A percentile compares a stretch with the other conserved stretches of the same genome.
Evolutionary conservation across 2,113 vertebrate species (phyloP).

Genomic region (Ramphastos sulfuratus): DNA sequence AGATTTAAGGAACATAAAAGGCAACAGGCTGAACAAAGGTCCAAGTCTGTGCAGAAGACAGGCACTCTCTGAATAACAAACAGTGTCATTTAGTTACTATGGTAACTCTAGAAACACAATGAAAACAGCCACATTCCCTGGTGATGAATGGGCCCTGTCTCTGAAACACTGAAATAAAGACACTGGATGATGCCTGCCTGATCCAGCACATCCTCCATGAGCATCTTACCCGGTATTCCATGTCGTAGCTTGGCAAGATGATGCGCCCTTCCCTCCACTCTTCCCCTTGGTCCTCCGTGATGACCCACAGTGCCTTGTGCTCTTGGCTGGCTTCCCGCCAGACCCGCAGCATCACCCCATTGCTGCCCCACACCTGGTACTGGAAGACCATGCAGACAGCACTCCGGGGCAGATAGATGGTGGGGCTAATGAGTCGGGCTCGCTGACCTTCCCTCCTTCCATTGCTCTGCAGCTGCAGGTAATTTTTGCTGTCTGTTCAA

Average conservation of each 20-base stretch:
- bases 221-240: constrained; percentile 86
- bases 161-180: constrained; percentile 64
- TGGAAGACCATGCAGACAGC: constrained; percentile 92
- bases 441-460: constrained; percentile 82
- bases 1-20: constrained; percentile 73
- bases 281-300: constrained; percentile 88
- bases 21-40: constrained; percentile 79
- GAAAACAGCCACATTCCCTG: constrained; percentile 75
- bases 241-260: constrained; percentile 90
- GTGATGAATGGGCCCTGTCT: constrained; percentile 71
- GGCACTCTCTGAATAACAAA: constrained; percentile 84
- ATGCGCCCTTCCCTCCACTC: constrained; percentile 93
- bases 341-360: constrained; percentile 84
- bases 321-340: constrained; percentile 86
- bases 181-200: constrained; percentile 2
- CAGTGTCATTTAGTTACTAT: constrained; percentile 81
- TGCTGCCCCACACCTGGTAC: constrained; percentile 88
- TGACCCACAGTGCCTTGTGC: constrained; percentile 88
- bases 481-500: constrained; percentile 81
- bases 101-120: constrained; percentile 78
- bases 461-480: constrained; percentile 85
- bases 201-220: background rate
- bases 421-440: constrained; percentile 88
- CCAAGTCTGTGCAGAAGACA: constrained; percentile 76
- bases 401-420: constrained; percentile 83